Conservation (phyloP, 2,888 invertebrate species). For the Cataglyphis rosenhaueri region DNA sequence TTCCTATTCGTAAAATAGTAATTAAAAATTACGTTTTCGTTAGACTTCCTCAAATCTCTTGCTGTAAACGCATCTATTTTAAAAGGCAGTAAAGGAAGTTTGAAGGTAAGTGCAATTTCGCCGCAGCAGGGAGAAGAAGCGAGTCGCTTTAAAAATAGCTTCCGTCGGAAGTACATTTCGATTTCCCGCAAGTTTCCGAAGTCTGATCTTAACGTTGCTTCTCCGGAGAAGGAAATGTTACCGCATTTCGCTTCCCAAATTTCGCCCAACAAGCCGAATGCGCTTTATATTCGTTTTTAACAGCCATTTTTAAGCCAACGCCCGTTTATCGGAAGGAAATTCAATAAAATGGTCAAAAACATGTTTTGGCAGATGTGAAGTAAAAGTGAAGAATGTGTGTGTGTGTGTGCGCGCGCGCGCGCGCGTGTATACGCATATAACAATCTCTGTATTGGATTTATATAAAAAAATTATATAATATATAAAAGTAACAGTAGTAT, state of each 20-base stretch:
- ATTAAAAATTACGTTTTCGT: slow-evolving; percentile 31
- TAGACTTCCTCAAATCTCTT: slow-evolving; percentile 24
- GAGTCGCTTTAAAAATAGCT: slow-evolving; percentile 54
- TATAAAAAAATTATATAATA: not conserved
- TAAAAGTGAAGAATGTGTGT: not conserved
- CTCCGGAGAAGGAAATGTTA: slow-evolving; percentile 46
- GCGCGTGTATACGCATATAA: not conserved
- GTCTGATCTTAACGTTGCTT: slow-evolving; percentile 52
- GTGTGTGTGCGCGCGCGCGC: too few species aligned
- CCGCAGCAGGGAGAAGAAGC: slow-evolving; percentile 32
- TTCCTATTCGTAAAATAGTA: not conserved
- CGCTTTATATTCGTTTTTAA: slow-evolving; percentile 56
- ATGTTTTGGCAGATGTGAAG: slow-evolving; percentile 47
- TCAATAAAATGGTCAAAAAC: slow-evolving; percentile 54
- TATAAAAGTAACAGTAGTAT: slow-evolving; percentile 20
- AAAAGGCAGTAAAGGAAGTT: slow-evolving; percentile 46
- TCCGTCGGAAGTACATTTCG: slow-evolving; percentile 54
- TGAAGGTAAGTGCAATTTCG: slow-evolving; percentile 50
- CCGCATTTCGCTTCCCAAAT: slow-evolving; percentile 48
- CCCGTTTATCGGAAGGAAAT: slow-evolving; percentile 44
- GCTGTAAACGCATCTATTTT: slow-evolving; percentile 42
- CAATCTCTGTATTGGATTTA: slow-evolving; percentile 40
- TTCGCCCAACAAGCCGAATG: slow-evolving; percentile 44
- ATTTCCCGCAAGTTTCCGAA: slow-evolving; percentile 50
- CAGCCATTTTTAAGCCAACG: slow-evolving; percentile 47